Evolutionary conservation across 2,797 vertebrate genomes (phyloP).

Genomic region (Sus cebifrons): DNA sequence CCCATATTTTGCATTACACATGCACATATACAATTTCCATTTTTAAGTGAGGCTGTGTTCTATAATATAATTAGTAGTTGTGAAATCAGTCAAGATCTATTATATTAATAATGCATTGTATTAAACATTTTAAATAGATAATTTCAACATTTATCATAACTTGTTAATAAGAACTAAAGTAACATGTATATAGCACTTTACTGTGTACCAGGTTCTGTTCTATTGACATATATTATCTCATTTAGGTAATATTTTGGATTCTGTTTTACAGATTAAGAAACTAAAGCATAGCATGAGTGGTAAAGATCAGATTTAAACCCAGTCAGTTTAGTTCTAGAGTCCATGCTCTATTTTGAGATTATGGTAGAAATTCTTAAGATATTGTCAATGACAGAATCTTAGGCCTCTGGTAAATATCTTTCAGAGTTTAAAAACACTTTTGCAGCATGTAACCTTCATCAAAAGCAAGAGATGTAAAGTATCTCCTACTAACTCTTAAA

Average conservation of each 20-base stretch:
- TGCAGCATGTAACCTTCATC: neutral
- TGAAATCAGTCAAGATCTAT: slow-evolving; percentile 21
- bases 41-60: neutral
- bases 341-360: neutral
- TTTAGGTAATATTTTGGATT: slow-evolving; percentile 19
- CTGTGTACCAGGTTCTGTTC: neutral
- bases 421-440: neutral
- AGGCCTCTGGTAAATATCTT: neutral
- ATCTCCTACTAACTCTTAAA: neutral
- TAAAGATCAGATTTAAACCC: neutral
- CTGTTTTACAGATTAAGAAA: neutral
- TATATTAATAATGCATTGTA: neutral
- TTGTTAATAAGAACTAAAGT: neutral
- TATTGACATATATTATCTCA: neutral
- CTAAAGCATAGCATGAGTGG: neutral
- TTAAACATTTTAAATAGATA: neutral
- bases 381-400: neutral
- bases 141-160: slow-evolving; percentile 8
- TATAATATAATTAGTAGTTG: neutral
- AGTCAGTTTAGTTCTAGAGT: neutral
- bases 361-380: neutral
- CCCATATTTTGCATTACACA: neutral
- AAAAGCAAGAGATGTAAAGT: neutral
- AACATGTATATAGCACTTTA: neutral
- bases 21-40: neutral